Base-by-base conservation (phyloP, 1,140 invertebrate genomes). In the Planococcus citri region DNA sequence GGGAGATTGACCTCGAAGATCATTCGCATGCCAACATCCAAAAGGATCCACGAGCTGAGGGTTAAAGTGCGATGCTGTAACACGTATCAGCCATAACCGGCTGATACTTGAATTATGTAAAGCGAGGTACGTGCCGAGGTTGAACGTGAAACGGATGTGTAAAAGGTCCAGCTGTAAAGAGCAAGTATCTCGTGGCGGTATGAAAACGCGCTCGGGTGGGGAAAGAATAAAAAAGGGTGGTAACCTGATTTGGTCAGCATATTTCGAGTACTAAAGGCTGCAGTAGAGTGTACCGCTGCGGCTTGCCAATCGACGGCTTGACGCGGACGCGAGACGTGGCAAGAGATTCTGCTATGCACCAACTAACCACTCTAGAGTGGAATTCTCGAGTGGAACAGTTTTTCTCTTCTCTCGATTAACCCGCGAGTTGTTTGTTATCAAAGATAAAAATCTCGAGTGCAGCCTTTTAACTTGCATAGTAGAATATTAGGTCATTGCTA, bases 1-100 rank as follows among this genome's bases (percentile, higher is more conserved):
- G 12, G 41, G 29, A 33, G 29, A 33, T 17, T 51, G 41, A 51
- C 41, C 41, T 20, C 17, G 17, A 17, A 51, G 41, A 51, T 51
- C 41, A 51, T 51, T 51, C 41, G 41, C 41, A 51, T 51, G 41
- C 41, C 41, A 51, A 51, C 41, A 51, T 51, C 41, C 41, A 17
- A 51, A 51, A 51, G 17, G 41, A 3, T 51, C 41, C 41, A 51
- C 12, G 10, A 14, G 41, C 3, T 6, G 6, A 51, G 17, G 41
- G 41, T 51, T 51, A 51, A 51, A 51, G 41, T 17, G 41, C 41
- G 41, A 20, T 51, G 41, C 41, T 51, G 12, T 14, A 51, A 33
- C 29, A 33, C 29, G 29, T 33, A 33, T 6, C 29, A 33, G 12
- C 4, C 12, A 33, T 33, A 33, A 33, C 29, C 29, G 29, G 29